Base-by-base conservation (phyloP, 2,888 invertebrate genomes). In the Pollenia labialis region DNA sequence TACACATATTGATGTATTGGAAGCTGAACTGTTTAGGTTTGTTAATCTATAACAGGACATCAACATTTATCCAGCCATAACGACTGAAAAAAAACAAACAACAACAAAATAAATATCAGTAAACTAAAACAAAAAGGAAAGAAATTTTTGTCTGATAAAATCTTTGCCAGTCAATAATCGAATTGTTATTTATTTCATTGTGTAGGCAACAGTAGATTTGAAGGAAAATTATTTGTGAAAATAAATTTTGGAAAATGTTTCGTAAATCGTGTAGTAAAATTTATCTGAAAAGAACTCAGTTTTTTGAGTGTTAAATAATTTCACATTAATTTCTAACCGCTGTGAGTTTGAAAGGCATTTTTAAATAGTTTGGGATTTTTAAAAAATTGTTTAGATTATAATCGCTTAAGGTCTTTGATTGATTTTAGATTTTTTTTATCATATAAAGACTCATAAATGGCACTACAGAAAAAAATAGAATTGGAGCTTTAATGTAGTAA, bases 141-240 rank as follows among this genome's bases (percentile, higher is more conserved):
- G 68, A 87, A 79, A 60, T 85, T 85, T 77, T 62, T 62, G 32
- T 6, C 32, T 32, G 83, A 87, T 88, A 85, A 84, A 84, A 88
- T 88, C 87, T 87, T 54, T 85, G 52, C 54, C 84, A 80, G 88
- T 60, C 84, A 84, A 87, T 82, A 85, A 84, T 88, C 76, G 86
- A 64, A 83, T 76, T 54, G 72, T 32, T 75, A 71, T 79, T 48
- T 71, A 71, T 56, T 66, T 83, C 12, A 44, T 72, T 44, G 56
- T 72, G 32, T 44, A 9, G 14, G 7, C 4, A 32, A 84, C 84
- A 79, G 84, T 84, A 60, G 84, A 11, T 0, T 46, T 12, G 2
- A 18, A 18, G 6, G 18, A 0, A 52, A 46, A 10, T 48, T 9
- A 32, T n/a, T 16, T 69, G 52, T 11, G 16, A 46, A 62, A 44